Evolutionary conservation across 2,797 vertebrate genomes (phyloP).

Genomic region (Hephaestus fuliginosus): DNA sequence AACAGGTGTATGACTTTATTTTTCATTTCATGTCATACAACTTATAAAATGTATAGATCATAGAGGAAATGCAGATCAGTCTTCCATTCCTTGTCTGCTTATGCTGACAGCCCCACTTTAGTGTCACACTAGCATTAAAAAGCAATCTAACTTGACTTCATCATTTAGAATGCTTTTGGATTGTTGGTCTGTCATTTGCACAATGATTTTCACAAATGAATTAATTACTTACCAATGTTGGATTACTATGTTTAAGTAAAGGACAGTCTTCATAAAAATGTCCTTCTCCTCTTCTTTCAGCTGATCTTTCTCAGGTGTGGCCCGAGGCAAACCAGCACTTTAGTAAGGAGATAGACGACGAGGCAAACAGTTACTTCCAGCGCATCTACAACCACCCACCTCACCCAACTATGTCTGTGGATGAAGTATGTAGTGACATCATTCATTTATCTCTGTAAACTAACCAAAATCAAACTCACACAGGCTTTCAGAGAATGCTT

Average conservation of each 20-base stretch:
- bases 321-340: slow-evolving; percentile 99
- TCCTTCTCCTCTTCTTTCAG: slow-evolving; percentile 74
- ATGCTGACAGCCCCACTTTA: slow-evolving; percentile 74
- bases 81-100: slow-evolving; percentile 80
- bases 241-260: not conserved
- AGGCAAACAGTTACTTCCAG: slow-evolving; percentile 99
- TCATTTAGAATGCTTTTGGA: slow-evolving; percentile 31
- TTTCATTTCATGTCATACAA: not conserved
- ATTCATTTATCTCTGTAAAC: not conserved
- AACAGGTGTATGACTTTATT: not conserved
- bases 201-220: not conserved
- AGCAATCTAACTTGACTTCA: slow-evolving; percentile 22
- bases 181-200: slow-evolving; percentile 7
- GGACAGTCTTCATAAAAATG: not conserved
- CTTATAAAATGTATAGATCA: not conserved
- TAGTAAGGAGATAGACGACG: slow-evolving; percentile 99
- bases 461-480: not conserved
- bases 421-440: slow-evolving; percentile 89
- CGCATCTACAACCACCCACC: slow-evolving; percentile 99
- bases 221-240: not conserved
- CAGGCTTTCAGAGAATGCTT: not conserved
- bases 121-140: slow-evolving; percentile 32
- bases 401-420: slow-evolving; percentile 99
- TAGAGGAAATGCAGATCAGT: slow-evolving; percentile 85
- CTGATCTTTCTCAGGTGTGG: slow-evolving; percentile 99